Evolutionary conservation across 2,113 vertebrate species (phyloP).

Genomic region (Dasyornis broadbenti): DNA sequence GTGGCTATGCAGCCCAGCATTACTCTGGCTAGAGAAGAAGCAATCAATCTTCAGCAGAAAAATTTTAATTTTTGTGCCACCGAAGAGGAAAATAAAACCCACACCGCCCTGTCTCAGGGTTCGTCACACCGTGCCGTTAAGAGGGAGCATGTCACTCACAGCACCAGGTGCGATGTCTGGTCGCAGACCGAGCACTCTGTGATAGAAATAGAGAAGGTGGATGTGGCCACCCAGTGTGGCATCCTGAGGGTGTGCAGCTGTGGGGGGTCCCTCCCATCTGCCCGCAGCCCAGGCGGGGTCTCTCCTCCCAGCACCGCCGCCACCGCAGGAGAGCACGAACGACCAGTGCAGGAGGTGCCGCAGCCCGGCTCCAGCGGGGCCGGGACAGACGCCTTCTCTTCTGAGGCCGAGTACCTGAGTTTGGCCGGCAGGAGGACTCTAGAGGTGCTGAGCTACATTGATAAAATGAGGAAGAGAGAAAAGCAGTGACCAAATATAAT

Average conservation of each 20-base stretch:
- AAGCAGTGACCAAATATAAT: neutral
- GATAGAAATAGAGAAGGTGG: neutral
- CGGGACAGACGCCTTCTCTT: neutral
- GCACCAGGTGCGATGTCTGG: conserved; percentile 42
- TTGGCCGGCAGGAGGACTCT: neutral
- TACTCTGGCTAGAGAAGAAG: neutral
- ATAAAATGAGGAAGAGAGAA: neutral
- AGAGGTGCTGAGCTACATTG: neutral
- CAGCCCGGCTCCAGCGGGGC: neutral
- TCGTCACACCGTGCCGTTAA: neutral
- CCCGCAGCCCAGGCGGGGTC: neutral
- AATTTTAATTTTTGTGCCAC: neutral
- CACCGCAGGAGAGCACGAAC: conserved; percentile 66
- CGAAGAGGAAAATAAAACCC: neutral
- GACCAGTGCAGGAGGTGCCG: neutral
- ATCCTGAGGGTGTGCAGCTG: conserved; percentile 14
- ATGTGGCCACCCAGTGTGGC: conserved; percentile 76
- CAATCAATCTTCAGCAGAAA: neutral
- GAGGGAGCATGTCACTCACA: neutral
- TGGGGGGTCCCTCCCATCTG: neutral
- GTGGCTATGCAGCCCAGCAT: neutral
- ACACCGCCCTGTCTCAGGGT: neutral
- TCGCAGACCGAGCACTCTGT: conserved; percentile 70
- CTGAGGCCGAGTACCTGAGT: neutral
- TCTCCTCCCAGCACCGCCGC: neutral